These are phyloP conservation scores for Trichomalopsis sarcophagae DNA, from an alignment of 1,140 invertebrate species.

Conservation along the genomic window DNA sequence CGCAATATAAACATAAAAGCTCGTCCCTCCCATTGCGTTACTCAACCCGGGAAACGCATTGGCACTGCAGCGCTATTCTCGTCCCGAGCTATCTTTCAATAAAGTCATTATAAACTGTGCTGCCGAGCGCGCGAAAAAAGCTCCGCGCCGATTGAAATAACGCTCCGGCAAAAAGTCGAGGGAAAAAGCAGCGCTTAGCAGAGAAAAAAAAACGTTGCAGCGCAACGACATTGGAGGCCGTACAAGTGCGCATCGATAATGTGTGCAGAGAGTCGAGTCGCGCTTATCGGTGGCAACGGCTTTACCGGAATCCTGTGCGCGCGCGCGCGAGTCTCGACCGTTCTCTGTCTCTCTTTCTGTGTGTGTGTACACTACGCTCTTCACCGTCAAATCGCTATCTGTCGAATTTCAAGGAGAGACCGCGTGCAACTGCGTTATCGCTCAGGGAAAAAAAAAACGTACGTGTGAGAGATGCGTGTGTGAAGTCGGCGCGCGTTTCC, in stretches of 20 bases:
- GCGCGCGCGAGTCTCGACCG: neutral
- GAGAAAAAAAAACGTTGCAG: slow-evolving; percentile 34
- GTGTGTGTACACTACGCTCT: neutral
- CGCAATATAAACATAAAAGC: too few relatives aligned
- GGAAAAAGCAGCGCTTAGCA: neutral
- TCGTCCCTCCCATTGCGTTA: neutral
- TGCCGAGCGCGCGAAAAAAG: neutral
- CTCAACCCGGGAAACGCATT: neutral
- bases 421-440: neutral
- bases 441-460: neutral
- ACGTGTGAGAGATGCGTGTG: neutral
- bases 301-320: slow-evolving; percentile 52
- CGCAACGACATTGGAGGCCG: slow-evolving; percentile 61
- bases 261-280: slow-evolving; percentile 45
- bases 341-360: neutral
- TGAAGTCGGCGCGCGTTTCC: neutral
- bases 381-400: slow-evolving; percentile 31
- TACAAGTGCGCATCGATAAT: slow-evolving; percentile 66
- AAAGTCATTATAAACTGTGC: slow-evolving; percentile 21
- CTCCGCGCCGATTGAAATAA: neutral
- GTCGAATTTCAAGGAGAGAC: slow-evolving; percentile 40
- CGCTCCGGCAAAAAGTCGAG: neutral
- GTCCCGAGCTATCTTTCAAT: slow-evolving; percentile 27
- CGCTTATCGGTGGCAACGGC: slow-evolving; percentile 60
- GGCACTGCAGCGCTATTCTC: slow-evolving; percentile 13